Base-by-base conservation (phyloP, 2,888 invertebrate genomes). In the Polymixis flavicincta region DNA sequence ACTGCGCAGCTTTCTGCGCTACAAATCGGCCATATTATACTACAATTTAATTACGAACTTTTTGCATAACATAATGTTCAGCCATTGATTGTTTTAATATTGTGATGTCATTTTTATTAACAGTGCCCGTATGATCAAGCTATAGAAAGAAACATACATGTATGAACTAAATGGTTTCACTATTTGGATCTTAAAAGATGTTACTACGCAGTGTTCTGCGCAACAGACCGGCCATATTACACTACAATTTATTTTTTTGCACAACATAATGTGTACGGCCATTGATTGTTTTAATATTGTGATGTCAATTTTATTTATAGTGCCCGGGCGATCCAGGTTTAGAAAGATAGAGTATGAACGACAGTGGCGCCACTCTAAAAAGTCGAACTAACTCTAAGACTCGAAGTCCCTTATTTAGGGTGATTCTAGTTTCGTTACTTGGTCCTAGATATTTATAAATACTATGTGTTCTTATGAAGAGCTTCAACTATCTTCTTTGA, bases 51-150 rank as follows among this genome's bases (percentile, higher is more conserved):
- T 17, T 48, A 17, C 5, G 48, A 48, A 48, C 6, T 17, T 50
- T 50, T 17, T 19, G 1, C 37, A 45, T 1, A 45, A 13, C 42
- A 45, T 45, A 13, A 45, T 45, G 13, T 14, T 63, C n/a, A 32
- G 65, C 32, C 17, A 17, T 50, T 65, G 3, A 37, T 52, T 17
- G 7, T 32, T 63, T 70, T 37, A n/a, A 17, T 59, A 73, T n/a
- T 59, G 73, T 73, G 73, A 73, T 73, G 73, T 59, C 17, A 73
- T 50, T 73, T 59, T 14, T 4, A 72, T 25, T 25, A 14, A 17
- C 67, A 66, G 9, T 65, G 37, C 28, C 1, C 37, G 66, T 19
- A 19, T 28, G 4, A 67, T 25, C 28, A 6, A 19, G 8, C 2
- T 11, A 19, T 19, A 32, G 28, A 69, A 61, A 57, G 22, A 68